These are phyloP conservation scores for Porites australiensis DNA, from an alignment of 64 coral and sea anemone genomes.

Conservation along the genomic window DNA sequence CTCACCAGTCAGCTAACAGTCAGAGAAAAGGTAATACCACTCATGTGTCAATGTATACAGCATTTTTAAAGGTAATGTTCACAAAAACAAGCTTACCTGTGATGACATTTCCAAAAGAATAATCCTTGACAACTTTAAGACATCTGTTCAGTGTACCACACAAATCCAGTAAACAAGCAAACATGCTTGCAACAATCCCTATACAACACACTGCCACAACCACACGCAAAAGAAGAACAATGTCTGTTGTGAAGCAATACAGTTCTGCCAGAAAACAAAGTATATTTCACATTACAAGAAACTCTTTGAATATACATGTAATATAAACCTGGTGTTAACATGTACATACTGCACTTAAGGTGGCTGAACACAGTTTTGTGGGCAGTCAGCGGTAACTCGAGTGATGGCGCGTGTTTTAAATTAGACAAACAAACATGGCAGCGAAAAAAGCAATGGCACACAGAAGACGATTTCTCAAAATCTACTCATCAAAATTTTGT, in stretches of 20 bases:
- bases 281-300: neutral
- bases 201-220: slow-evolving; percentile 82
- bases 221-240: slow-evolving; percentile 74
- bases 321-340: too few relatives aligned
- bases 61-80: neutral
- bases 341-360: too few relatives aligned
- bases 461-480: too few relatives aligned
- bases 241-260: slow-evolving; percentile 69
- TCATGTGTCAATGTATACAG: neutral
- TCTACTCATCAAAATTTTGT: too few relatives aligned
- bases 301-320: too few relatives aligned
- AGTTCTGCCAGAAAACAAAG: slow-evolving; percentile 63
- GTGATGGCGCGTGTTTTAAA: too few relatives aligned
- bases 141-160: slow-evolving; percentile 89
- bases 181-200: slow-evolving; percentile 87
- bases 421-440: too few relatives aligned
- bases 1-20: too few relatives aligned
- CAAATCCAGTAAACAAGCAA: slow-evolving; percentile 91
- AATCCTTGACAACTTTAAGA: slow-evolving; percentile 86
- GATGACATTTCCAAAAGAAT: slow-evolving; percentile 88
- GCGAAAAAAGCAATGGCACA: too few relatives aligned
- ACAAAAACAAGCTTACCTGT: slow-evolving; percentile 62
- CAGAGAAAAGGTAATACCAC: too few relatives aligned
- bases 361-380: too few relatives aligned
- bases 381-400: too few relatives aligned